Conservation (phyloP, 1,140 invertebrate genomes). For the Pygmarrhopalites habei region DNA sequence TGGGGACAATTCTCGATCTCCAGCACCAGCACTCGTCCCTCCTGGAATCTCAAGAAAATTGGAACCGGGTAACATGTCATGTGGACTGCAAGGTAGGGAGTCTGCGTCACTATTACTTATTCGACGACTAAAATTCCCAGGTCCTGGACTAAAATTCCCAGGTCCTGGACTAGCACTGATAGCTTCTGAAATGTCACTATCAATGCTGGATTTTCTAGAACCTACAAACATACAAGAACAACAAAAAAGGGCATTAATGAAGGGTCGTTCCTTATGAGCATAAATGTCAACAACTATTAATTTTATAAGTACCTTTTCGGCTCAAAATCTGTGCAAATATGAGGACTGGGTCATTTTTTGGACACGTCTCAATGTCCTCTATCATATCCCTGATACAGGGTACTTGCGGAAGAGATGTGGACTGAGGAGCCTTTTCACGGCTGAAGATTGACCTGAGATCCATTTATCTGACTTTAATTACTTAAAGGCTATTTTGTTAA, state of each 20-base stretch:
- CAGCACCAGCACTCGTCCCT: background rate
- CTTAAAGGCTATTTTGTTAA: too few species aligned
- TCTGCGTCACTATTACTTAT: background rate
- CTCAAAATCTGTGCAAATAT: slow-evolving; percentile 1
- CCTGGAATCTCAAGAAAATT: background rate
- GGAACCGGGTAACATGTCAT: background rate
- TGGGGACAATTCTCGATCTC: background rate
- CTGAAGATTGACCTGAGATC: slow-evolving; percentile 8
- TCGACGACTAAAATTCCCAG: too few species aligned
- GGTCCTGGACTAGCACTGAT: background rate
- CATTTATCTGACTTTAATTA: too few species aligned
- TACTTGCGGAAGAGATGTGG: background rate
- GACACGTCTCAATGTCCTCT: slow-evolving; percentile 28
- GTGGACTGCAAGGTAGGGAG: background rate
- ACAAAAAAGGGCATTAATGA: too few species aligned
- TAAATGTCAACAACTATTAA: too few species aligned
- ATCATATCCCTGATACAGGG: slow-evolving; percentile 25
- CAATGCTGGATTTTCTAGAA: background rate
- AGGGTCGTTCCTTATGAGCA: too few species aligned
- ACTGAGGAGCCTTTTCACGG: background rate
- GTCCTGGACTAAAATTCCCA: background rate
- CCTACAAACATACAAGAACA: background rate
- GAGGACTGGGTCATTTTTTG: slow-evolving; percentile 25
- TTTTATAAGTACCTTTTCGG: too few species aligned
- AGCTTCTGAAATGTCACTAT: background rate